Evolutionary conservation across 1,140 invertebrate species (phyloP), one percentile per base, ranked within the genome.

Genomic region (Nautilus pompilius): DNA sequence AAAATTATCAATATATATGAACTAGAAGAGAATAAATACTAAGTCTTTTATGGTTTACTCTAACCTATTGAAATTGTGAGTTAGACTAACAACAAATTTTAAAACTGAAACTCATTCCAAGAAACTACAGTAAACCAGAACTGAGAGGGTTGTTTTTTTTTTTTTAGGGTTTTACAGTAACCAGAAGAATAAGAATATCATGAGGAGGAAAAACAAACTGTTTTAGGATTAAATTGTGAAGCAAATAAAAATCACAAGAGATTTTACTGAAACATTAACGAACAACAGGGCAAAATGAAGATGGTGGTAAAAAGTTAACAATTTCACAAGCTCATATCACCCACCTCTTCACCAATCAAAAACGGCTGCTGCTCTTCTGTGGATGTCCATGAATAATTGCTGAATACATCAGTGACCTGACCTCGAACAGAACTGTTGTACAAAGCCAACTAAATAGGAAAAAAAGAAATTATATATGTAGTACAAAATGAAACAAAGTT

Each of bases 341-440:
- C 24, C 67, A 85, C 84, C 75, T 85, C 81, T 64, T 85, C 81
- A 55, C 84, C 84, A 65, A 85, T 74, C 20, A 85, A 57, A 70
- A 68, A 82, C 2, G 81, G 70, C 30, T 74, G 75, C 48, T 74
- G 60, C 22, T 69, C 68, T 10, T 78, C 72, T 34, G 73, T 70
- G 49, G 74, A 72, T 28, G 81, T 80, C 82, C 82, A 84, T 58
- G 67, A 64, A 13, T 74, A 53, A 29, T 74, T 71, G 61, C 71
- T 73, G n/a, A 69, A 62, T 6, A 75, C 75, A 65, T 81, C 74
- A 17, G 76, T 71, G 36, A 65, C 56, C 66, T 80, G 66, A 49
- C 77, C 68, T 60, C 75, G 74, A n/a, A 75, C 74, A 59, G 68
- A 63, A 34, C 64, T 65, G 67, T 82, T 80, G 61, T 75, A 65